Conservation (phyloP, 2,888 invertebrate species). For the Noctua fimbriata region DNA sequence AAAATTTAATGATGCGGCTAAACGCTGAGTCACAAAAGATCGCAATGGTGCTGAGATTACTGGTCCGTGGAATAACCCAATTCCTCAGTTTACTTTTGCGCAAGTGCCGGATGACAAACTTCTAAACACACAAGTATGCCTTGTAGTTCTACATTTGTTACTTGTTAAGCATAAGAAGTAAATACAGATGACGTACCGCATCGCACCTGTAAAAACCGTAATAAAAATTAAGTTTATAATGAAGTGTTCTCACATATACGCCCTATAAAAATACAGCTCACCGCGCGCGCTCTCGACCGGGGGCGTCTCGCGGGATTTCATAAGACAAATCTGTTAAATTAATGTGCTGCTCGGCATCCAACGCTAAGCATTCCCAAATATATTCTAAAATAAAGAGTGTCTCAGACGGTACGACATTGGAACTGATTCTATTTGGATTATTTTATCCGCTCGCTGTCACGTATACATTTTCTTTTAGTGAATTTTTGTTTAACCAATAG, state of each 20-base stretch:
- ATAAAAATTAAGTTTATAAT: conserved; percentile 54
- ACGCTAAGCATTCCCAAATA: conserved; percentile 78
- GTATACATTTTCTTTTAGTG: conserved; percentile 62
- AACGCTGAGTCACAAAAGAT: conserved; percentile 34
- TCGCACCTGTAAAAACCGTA: conserved; percentile 33
- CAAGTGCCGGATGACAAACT: conserved; percentile 14
- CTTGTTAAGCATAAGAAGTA: conserved; percentile 20
- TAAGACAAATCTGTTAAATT: conserved; percentile 75
- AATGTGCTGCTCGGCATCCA: conserved; percentile 74
- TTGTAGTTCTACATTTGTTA: not conserved
- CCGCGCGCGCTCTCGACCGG: conserved; percentile 49
- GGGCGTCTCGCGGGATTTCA: conserved; percentile 72
- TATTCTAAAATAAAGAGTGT: conserved; percentile 78
- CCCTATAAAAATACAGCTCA: conserved; percentile 62
- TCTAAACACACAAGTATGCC: not conserved
- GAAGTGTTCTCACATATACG: conserved; percentile 49
- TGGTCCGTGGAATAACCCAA: conserved; percentile 22
- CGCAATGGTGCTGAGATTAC: conserved; percentile 9
- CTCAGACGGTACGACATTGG: conserved; percentile 74
- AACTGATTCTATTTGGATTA: conserved; percentile 73
- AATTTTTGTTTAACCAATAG: conserved; percentile 48
- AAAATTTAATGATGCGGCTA: conserved; percentile 25
- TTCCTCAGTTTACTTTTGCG: conserved; percentile 26
- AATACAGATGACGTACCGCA: not conserved
- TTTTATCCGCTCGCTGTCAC: conserved; percentile 77